phyloP scores from a whole-genome alignment of 2,888 invertebrate genomes.

The Orgyia antiqua region DNA sequence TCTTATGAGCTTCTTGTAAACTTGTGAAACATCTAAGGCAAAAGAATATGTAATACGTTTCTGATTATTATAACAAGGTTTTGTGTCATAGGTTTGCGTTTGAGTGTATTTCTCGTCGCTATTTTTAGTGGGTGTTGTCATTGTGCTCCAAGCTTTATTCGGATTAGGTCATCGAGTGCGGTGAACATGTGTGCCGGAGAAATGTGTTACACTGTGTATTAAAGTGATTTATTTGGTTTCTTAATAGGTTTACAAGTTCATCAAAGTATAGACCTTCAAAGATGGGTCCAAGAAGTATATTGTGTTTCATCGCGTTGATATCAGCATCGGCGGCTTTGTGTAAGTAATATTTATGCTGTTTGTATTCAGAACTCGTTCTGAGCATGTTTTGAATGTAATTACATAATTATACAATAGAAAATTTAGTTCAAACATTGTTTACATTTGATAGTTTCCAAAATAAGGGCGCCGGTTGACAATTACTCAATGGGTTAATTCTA shows the following conservation, averaged over 20 bases:
- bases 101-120: constrained; percentile 69
- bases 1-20: constrained; percentile 36
- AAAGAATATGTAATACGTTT: constrained; percentile 27
- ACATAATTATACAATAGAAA: too few relatives aligned
- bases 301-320: constrained; percentile 57
- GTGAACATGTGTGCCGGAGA: constrained; percentile 71
- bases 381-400: too few relatives aligned
- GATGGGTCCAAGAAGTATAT: constrained; percentile 60
- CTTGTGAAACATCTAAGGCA: constrained; percentile 32
- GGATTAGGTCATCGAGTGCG: constrained; percentile 74
- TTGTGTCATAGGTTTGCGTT: constrained; percentile 46
- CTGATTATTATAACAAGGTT: constrained; percentile 29
- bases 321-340: constrained; percentile 59
- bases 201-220: constrained; percentile 52
- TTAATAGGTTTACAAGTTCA: constrained; percentile 66
- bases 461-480: too few relatives aligned
- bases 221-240: constrained; percentile 62
- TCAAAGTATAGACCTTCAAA: constrained; percentile 48
- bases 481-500: too few relatives aligned
- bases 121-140: constrained; percentile 81
- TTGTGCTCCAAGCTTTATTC: constrained; percentile 62
- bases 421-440: too few relatives aligned
- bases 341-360: constrained; percentile 42
- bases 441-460: too few relatives aligned
- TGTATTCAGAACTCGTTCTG: not conserved